Base-by-base conservation (phyloP, 2,888 invertebrate genomes). In the Chrysolina haemoptera region DNA sequence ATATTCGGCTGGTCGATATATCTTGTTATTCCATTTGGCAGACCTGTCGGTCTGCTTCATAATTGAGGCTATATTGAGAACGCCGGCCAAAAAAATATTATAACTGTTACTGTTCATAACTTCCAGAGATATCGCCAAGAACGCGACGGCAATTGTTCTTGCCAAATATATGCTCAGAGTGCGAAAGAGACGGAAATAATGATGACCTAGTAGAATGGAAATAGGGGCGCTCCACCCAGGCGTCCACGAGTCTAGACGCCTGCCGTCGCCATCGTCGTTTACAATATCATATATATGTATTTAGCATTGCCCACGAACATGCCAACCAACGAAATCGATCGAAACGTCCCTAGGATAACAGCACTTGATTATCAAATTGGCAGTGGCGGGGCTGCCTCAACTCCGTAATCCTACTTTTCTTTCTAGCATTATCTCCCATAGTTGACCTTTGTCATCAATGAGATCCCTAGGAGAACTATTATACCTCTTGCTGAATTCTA, bases 211-310 rank as follows among this genome's bases (percentile, higher is more conserved):
- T 85, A 82, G 81, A 84, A 82, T 79, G 78, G 73, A 82, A 82
- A 82, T 79, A 80, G 79, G 80, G 78, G 81, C 77, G 75, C 85
- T 84, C 85, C 85, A 84, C 85, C 84, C 83, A 78, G 86, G 86
- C 86, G 87, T 83, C 86, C 81, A 81, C 77, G 78, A 84, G 87
- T 87, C 87, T 87, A 87, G 87, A 87, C 87, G 84, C 81, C 80
- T 78, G 82, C 79, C 83, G 83, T 81, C 82, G 83, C 77, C 81
- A 81, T 77, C 84, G 85, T 84, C 85, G 85, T 78, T 78, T 78
- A 73, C 76, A 70, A 75, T 78, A 76, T 71, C 71, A 70, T 69
- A 76, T 77, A 72, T 75, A 67, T 71, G 74, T 74, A 71, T 71
- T 74, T 70, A 81, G 79, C 80, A 83, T 82, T 82, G 82, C 84